Conservation (phyloP, 2,797 vertebrate species). For the Paedocypris micromegethes region DNA sequence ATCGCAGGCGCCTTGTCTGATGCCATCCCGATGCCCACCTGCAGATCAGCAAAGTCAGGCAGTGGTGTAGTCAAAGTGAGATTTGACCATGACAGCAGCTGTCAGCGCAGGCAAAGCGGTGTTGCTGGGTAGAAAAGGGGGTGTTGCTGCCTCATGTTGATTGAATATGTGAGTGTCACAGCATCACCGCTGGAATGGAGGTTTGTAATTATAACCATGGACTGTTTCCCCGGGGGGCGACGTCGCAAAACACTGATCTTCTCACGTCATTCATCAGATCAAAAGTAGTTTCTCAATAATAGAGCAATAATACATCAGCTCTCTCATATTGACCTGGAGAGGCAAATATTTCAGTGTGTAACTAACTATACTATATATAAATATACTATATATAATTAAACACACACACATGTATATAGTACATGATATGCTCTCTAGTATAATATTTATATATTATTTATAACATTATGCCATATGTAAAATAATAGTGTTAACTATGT, state of each 20-base stretch:
- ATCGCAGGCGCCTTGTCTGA: not conserved
- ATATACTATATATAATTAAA: not conserved
- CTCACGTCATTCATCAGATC: slow-evolving; percentile 23
- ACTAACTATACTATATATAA: too few relatives aligned
- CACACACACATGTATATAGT: slow-evolving; percentile 4
- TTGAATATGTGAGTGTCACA: slow-evolving; percentile 46
- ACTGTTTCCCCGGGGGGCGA: slow-evolving; percentile 28
- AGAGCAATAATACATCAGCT: not conserved
- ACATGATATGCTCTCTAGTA: too few relatives aligned
- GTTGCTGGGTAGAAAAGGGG: slow-evolving; percentile 52
- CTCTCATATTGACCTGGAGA: not conserved
- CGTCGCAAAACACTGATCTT: slow-evolving; percentile 32
- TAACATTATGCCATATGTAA: too few relatives aligned
- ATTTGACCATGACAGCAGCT: slow-evolving; percentile 51
- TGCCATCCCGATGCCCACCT: slow-evolving; percentile 2
- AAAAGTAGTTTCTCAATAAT: not conserved
- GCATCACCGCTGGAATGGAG: slow-evolving; percentile 41
- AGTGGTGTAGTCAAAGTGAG: slow-evolving; percentile 37
- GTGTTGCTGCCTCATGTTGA: slow-evolving; percentile 51
- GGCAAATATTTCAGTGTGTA: not conserved
- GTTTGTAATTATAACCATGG: slow-evolving; percentile 31
- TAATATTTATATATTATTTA: too few relatives aligned
- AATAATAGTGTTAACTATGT: too few relatives aligned
- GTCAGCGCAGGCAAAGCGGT: slow-evolving; percentile 47
- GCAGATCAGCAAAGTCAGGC: slow-evolving; percentile 33